A percentile compares a stretch with the other conserved stretches of the same genome.
These are phyloP conservation scores for Subanguina moxae DNA, from an alignment of 1,140 invertebrate genomes.

Conservation along the genomic window DNA sequence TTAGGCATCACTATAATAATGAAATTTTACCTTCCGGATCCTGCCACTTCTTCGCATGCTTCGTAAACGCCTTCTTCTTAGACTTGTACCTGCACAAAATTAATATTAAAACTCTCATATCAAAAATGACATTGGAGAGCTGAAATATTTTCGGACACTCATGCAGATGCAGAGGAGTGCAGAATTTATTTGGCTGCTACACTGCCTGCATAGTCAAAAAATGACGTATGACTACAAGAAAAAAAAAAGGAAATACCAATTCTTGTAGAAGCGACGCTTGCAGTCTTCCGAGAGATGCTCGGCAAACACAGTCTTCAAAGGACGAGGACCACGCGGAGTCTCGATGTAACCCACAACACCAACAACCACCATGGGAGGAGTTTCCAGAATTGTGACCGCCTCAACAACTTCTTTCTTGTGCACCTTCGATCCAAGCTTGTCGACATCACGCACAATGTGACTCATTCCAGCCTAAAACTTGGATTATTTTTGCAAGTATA, in stretches of 20 bases:
- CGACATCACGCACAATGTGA: slow-evolving; percentile 95
- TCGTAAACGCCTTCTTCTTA: slow-evolving; percentile 99
- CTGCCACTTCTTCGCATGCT: slow-evolving; percentile 95
- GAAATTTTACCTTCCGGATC: slow-evolving; percentile 74
- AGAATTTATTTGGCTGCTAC: background rate
- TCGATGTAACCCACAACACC: slow-evolving; percentile 97
- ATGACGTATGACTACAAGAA: no score
- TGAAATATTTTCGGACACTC: slow-evolving; percentile 31
- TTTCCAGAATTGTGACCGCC: slow-evolving; percentile 94
- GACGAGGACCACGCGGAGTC: slow-evolving; percentile 88
- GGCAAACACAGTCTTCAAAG: slow-evolving; percentile 92
- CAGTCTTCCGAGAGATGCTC: slow-evolving; percentile 98
- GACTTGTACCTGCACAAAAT: slow-evolving; percentile 83
- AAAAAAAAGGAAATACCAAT: slow-evolving; percentile 75
- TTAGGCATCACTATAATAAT: no score
- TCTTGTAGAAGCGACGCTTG: slow-evolving; percentile 96
- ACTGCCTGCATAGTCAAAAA: no score
- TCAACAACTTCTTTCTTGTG: slow-evolving; percentile 99
- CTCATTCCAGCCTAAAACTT: no score
- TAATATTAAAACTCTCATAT: slow-evolving; percentile 45
- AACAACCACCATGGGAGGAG: slow-evolving; percentile 94
- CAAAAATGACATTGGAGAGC: slow-evolving; percentile 56
- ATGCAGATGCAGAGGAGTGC: slow-evolving; percentile 37
- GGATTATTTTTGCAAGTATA: background rate
- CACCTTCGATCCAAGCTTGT: slow-evolving; percentile 92